Evolutionary conservation across 2,113 vertebrate genomes (phyloP).

Genomic region (Hippocampus comes): DNA sequence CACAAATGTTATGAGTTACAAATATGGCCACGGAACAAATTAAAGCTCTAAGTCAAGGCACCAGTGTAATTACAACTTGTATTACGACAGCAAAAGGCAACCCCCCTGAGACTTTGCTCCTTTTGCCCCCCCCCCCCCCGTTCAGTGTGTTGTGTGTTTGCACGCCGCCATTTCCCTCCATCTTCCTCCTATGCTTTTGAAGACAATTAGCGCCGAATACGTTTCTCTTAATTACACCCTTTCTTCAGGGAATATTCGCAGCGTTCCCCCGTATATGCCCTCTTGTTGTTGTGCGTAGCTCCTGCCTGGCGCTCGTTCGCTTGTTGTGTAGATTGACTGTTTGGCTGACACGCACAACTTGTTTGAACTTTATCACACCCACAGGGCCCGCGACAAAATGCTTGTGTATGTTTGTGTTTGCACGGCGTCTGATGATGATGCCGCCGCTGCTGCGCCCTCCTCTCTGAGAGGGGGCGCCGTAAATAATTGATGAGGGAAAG

Average conservation of each 20-base stretch:
- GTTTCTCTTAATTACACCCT: slow-evolving; percentile 90
- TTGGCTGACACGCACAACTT: slow-evolving; percentile 65
- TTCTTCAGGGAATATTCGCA: slow-evolving; percentile 85
- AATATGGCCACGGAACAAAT: not conserved
- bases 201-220: slow-evolving; percentile 90
- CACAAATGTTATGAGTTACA: not conserved
- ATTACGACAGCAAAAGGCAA: slow-evolving; percentile 96
- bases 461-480: slow-evolving; percentile 57
- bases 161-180: slow-evolving; percentile 50
- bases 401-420: slow-evolving; percentile 69
- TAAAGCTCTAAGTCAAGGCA: not conserved
- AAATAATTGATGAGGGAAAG: slow-evolving; percentile 71
- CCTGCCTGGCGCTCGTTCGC: slow-evolving; percentile 4
- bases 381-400: slow-evolving; percentile 71
- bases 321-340: slow-evolving; percentile 60
- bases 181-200: slow-evolving; percentile 84
- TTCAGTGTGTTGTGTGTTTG: slow-evolving; percentile 72
- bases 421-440: slow-evolving; percentile 56
- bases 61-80: slow-evolving; percentile 96
- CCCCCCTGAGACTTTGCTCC: slow-evolving; percentile 85
- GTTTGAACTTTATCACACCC: slow-evolving; percentile 79
- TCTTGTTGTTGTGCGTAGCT: slow-evolving; percentile 20
- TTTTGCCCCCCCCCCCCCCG: slow-evolving; percentile 72
- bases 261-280: slow-evolving; percentile 41
- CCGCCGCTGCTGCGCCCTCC: slow-evolving; percentile 22